Evolutionary conservation across 2,888 invertebrate species (phyloP), one percentile per base, ranked within the genome.

Genomic region (Melipona bicolor): DNA sequence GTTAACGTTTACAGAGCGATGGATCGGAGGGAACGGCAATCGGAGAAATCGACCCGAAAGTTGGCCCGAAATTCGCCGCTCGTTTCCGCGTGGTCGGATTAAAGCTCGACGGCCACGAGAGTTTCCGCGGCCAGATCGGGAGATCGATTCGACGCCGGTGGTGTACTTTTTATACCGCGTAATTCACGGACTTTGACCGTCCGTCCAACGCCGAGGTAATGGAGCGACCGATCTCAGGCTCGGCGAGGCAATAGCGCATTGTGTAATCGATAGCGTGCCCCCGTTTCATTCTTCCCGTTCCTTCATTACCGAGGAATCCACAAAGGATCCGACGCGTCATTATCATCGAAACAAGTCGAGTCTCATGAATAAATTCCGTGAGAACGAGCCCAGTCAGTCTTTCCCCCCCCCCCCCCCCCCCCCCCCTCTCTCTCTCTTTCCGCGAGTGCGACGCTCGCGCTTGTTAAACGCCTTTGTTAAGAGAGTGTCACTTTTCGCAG

Each of bases 311-410:
- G 71, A 32, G 76, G 67, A 74, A 74, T 67, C 64, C 74, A 83
- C 83, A 85, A 85, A 88, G 88, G 84, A 71, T 67, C 73, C 61
- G 59, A 50, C 76, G 77, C 71, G 68, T 78, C 84, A 83, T 86
- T 83, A 88, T 77, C 73, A 81, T 77, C 77, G 86, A 69, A 84
- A 86, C 79, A 84, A 69, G 77, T 83, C 77, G 72, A 75, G 68
- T 81, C 79, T 73, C 72, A 79, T 88, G 88, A 88, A 87, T 89
- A 88, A 87, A 84, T 88, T 82, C 79, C 74, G 13, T 27, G 78
- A 32, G 74, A 81, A 75, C 74, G 68, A 80, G 79, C 36, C 19
- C 56, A 49, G 61, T 52, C 43, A 43, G 43, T 9, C 43, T 43
- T 43, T 11, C 64, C 59, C 68, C 17, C 64, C 32, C 56, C 50